Conservation (phyloP, 2,797 vertebrate species). For the Salarias fasciatus region DNA sequence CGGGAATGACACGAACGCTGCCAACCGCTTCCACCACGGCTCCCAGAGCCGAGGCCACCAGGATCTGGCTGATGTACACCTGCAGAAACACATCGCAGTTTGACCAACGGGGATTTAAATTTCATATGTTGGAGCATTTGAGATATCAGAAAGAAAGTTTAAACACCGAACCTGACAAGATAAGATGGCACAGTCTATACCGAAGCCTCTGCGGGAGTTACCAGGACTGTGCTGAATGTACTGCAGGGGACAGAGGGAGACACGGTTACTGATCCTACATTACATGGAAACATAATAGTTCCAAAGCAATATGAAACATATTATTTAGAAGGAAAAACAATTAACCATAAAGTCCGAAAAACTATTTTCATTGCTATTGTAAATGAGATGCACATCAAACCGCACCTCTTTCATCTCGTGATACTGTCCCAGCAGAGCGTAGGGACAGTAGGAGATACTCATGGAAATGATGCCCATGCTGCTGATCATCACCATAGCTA, state of each 20-base stretch:
- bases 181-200: constrained; percentile 97
- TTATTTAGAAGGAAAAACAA: no score
- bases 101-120: no score
- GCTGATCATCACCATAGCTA: constrained; percentile 97
- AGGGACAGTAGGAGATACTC: constrained; percentile 98
- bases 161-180: constrained; percentile 89
- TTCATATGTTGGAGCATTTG: no score
- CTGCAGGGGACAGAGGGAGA: constrained; percentile 73
- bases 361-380: no score
- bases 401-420: constrained; percentile 94
- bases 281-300: neutral
- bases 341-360: no score
- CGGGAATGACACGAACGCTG: constrained; percentile 91
- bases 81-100: constrained; percentile 59
- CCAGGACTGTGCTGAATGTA: constrained; percentile 95
- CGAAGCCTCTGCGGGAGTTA: constrained; percentile 94
- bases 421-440: constrained; percentile 96
- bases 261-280: neutral
- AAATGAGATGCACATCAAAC: no score
- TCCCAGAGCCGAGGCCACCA: constrained; percentile 93
- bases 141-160: neutral
- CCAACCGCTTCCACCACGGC: constrained; percentile 89
- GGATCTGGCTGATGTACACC: constrained; percentile 98
- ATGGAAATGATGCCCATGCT: constrained; percentile 97
- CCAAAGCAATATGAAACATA: neutral